phyloP scores from a whole-genome alignment of 2,113 vertebrate genomes.

The Pelmatolapia mariae region DNA sequence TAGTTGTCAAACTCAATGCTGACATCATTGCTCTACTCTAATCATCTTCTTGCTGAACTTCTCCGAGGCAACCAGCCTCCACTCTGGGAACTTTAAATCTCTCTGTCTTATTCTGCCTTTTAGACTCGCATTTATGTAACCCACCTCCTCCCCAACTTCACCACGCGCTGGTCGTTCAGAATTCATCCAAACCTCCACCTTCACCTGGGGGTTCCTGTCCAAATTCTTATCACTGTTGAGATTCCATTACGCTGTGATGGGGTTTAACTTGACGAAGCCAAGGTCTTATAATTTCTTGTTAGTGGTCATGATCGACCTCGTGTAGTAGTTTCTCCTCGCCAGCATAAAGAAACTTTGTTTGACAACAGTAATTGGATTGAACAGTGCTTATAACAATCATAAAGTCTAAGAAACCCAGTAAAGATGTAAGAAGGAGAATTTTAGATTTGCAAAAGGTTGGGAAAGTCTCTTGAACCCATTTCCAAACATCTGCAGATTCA shows the following conservation, averaged over 20 bases:
- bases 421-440: not conserved
- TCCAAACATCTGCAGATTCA: not conserved
- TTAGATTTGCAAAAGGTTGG: not conserved
- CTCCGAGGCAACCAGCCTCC: not conserved
- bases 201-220: not conserved
- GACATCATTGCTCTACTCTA: rapidly evolving
- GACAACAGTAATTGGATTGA: not conserved
- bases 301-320: not conserved
- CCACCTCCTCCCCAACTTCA: not conserved
- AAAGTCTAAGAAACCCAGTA: not conserved
- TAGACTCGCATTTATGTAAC: not conserved
- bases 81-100: not conserved
- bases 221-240: not conserved
- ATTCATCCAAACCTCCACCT: not conserved
- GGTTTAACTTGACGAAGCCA: not conserved
- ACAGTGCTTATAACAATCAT: not conserved
- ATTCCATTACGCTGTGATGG: not conserved
- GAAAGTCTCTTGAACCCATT: not conserved
- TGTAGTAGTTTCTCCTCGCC: not conserved
- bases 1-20: not conserved
- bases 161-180: not conserved
- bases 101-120: not conserved
- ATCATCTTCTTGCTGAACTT: not conserved
- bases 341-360: not conserved
- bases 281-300: not conserved